Percentiles rank a stretch among this genome's conserved stretches.
Conservation (phyloP, 2,113 vertebrate genomes). For the Otolemur garnettii region DNA sequence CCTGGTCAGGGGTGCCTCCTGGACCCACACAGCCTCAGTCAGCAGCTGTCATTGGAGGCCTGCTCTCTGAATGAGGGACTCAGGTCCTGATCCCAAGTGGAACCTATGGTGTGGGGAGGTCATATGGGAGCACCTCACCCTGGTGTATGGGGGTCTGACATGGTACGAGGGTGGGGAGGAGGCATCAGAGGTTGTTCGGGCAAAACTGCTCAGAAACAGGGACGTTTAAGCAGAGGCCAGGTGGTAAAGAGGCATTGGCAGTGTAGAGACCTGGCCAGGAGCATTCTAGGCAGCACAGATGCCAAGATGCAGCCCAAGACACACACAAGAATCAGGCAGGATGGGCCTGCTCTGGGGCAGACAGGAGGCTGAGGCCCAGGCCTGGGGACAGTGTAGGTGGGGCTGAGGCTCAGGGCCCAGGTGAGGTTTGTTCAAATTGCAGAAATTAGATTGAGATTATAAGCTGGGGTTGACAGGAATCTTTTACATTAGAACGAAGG, state of each 20-base stretch:
- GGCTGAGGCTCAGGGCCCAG: neutral
- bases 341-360: neutral
- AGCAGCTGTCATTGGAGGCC: neutral
- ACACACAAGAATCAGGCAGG: rapidly evolving
- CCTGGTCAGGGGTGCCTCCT: neutral
- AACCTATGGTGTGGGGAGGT: neutral
- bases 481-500: constrained; percentile 9
- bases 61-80: neutral
- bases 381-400: rapidly evolving
- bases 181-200: neutral
- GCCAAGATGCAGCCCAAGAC: neutral
- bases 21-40: rapidly evolving
- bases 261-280: rapidly evolving
- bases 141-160: neutral
- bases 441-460: neutral
- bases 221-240: neutral
- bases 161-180: rapidly evolving
- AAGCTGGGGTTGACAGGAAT: neutral
- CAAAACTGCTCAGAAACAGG: neutral
- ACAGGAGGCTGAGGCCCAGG: too few relatives aligned
- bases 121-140: neutral
- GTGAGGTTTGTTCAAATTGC: neutral
- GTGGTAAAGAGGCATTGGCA: rapidly evolving
- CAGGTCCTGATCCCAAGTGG: neutral
- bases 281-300: neutral